Percentiles rank a stretch among this genome's conserved stretches.
phyloP scores from a whole-genome alignment of 2,888 invertebrate species.

The Limnephilus auricula region DNA sequence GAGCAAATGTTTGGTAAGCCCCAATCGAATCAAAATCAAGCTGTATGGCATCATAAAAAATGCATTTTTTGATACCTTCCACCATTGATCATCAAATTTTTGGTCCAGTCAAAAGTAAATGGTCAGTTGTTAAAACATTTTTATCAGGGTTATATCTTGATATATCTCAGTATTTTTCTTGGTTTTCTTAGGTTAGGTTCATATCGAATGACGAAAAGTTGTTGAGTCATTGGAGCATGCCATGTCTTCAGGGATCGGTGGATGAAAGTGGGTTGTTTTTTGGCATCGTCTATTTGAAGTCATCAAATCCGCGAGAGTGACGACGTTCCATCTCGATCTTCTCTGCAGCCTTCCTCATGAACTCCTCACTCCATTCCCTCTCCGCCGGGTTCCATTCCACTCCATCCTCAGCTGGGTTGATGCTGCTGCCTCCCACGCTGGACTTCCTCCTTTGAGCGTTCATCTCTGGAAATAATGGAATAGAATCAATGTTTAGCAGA shows the following conservation, averaged over 20 bases:
- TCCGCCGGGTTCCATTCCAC: conserved; percentile 69
- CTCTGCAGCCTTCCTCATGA: conserved; percentile 83
- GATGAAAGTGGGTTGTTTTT: background rate
- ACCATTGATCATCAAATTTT: background rate
- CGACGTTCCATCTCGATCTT: conserved; percentile 79
- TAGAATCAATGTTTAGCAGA: background rate
- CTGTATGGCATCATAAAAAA: background rate
- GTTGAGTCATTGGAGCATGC: background rate
- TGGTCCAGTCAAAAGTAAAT: background rate
- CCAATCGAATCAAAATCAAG: background rate
- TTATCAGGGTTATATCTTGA: background rate
- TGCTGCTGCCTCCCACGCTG: conserved; percentile 63
- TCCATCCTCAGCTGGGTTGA: conserved; percentile 67
- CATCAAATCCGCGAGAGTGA: conserved; percentile 51
- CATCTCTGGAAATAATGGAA: conserved; percentile 30
- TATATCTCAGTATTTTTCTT: background rate
- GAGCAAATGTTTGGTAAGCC: background rate
- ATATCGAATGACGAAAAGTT: background rate
- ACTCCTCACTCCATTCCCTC: conserved; percentile 85
- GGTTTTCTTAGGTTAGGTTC: background rate
- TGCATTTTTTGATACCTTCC: background rate
- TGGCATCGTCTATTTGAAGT: conserved; percentile 43
- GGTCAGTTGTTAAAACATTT: background rate
- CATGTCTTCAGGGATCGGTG: background rate
- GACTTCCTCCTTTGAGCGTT: conserved; percentile 53